Conservation (phyloP, 2,113 vertebrate species). For the Sinocyclocheilus maitianheensis region DNA sequence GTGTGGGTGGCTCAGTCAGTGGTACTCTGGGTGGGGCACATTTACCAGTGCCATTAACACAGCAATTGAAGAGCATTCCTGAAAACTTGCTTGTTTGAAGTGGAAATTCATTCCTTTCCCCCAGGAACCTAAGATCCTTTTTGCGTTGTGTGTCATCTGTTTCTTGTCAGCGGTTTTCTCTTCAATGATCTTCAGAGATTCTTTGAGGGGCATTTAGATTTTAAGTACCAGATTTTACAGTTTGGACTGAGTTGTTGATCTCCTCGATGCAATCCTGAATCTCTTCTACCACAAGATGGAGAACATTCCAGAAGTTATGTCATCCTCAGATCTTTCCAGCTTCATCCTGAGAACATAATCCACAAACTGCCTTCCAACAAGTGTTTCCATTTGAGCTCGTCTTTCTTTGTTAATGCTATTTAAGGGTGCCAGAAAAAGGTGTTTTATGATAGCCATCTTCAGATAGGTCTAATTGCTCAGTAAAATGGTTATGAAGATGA, state of each 20-base stretch:
- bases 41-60: conserved; percentile 15
- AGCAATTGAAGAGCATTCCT: conserved; percentile 7
- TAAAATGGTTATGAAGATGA: conserved; percentile 60
- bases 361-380: not conserved
- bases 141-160: conserved; percentile 6
- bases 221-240: not conserved
- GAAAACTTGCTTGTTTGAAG: not conserved
- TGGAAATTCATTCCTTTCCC: not conserved
- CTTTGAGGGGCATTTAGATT: not conserved
- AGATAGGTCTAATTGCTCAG: conserved; percentile 54
- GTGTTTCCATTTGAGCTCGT: not conserved
- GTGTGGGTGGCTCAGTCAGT: conserved; percentile 36
- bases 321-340: conserved; percentile 16
- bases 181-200: not conserved
- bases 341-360: not conserved
- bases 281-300: not conserved
- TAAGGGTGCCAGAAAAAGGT: not conserved
- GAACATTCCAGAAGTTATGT: conserved; percentile 24
- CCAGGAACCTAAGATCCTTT: not conserved
- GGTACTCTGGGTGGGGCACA: conserved; percentile 21
- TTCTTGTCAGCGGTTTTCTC: conserved; percentile 6
- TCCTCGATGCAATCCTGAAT: conserved; percentile 2
- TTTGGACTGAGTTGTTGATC: conserved; percentile 14
- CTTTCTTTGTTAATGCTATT: conserved; percentile 25
- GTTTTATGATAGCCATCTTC: conserved; percentile 30